Conservation (phyloP, 2,113 vertebrate species). For the Pachycephala philippinensis region DNA sequence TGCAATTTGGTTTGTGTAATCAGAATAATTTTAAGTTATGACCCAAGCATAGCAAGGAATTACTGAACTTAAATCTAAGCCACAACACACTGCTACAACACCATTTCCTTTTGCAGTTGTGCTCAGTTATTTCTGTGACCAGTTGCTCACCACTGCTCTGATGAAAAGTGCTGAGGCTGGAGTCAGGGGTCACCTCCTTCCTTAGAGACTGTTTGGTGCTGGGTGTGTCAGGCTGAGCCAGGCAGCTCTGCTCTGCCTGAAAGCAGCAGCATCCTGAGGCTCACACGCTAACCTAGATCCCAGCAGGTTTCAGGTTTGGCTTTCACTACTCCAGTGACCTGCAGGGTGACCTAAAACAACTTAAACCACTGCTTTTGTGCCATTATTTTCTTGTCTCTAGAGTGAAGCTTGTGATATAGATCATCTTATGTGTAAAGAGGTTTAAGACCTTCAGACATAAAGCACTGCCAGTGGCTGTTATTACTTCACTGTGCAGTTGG, state of each 20-base stretch:
- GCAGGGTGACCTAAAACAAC: not conserved
- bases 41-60: not conserved
- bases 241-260: not conserved
- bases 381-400: not conserved
- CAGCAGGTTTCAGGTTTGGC: not conserved
- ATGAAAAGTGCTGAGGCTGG: not conserved
- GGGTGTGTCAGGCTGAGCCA: not conserved
- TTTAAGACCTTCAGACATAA: not conserved
- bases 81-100: rapidly evolving
- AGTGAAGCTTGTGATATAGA: not conserved
- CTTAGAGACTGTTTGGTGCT: not conserved
- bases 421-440: not conserved
- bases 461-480: not conserved
- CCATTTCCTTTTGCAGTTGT: not conserved
- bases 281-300: not conserved
- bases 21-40: not conserved
- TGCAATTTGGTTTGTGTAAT: not conserved
- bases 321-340: not conserved
- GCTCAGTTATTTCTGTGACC: not conserved
- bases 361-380: not conserved
- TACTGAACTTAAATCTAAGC: not conserved
- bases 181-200: not conserved
- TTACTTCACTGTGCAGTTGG: not conserved
- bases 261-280: not conserved
- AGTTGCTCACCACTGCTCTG: not conserved